Evolutionary conservation across 2,797 vertebrate species (phyloP), one percentile per base, ranked within the genome.

Genomic region (Sebastes minor): DNA sequence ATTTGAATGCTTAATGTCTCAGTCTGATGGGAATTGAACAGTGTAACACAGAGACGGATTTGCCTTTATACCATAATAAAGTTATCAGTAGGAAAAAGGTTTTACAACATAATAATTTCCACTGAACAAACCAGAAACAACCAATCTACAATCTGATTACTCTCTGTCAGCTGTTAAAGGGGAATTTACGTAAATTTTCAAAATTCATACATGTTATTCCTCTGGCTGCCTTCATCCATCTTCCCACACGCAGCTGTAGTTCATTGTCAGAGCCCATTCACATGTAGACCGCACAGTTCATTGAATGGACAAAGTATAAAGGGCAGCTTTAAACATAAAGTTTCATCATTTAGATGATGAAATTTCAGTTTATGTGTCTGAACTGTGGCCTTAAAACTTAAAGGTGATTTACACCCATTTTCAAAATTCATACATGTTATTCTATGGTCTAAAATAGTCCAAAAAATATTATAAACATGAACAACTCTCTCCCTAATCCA

Each of bases 191-290:
- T 16, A 16, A 3, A 46, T 0, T 46, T 46, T 46, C 42, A 18
- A 46, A 46, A 46, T 75, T 84, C 79, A 79, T 23, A 46, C 83
- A 46, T 42, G 2, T 0, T 46, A 46, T 18, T 46, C 84, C 69
- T 83, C 63, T 83, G 74, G 85, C 87, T 67, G 85, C 84, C 70
- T 88, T 73, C 72, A 75, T 71, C 81, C 74, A 66, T 88, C 93
- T 81, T 84, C 85, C 87, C 87, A 91, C 88, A 89, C 71, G 23
- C 20, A 81, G 63, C 80, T 90, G 72, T 88, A 88, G 88, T 88
- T 90, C 84, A 86, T 81, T 73, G 80, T 67, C 71, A 64, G 75
- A 67, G 60, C 78, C 83, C 77, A 84, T 78, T 86, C 78, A 82
- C 79, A 86, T 80, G 13, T 57, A 69, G 71, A 81, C 63, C 3